Evolutionary conservation across 2,113 vertebrate genomes (phyloP).

Genomic region (Campylorhamphus procurvoides): DNA sequence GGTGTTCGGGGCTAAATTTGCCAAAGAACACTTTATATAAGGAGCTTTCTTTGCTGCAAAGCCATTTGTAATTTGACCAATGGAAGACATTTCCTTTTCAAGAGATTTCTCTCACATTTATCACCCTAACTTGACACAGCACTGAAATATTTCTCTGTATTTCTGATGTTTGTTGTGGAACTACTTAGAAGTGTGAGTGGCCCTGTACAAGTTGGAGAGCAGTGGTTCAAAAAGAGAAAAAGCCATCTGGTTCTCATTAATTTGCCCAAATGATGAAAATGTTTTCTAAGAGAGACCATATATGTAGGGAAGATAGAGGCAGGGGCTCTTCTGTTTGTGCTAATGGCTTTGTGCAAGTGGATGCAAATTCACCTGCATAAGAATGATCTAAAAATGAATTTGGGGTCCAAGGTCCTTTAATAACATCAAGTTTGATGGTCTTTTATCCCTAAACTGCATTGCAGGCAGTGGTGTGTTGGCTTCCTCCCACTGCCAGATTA

Average conservation of each 20-base stretch:
- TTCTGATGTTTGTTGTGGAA: background rate
- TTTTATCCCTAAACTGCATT: background rate
- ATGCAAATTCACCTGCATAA: conserved; percentile 1
- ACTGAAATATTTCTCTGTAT: background rate
- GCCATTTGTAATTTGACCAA: background rate
- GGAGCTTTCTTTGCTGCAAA: background rate
- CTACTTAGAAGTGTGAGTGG: background rate
- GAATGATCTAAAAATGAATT: background rate
- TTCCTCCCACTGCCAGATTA: background rate
- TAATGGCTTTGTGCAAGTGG: background rate
- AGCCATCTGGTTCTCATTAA: conserved; percentile 14
- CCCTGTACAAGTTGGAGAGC: background rate
- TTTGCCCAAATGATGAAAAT: conserved; percentile 14
- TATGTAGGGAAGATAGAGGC: background rate
- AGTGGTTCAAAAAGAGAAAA: background rate
- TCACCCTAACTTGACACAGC: background rate
- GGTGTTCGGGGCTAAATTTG: background rate
- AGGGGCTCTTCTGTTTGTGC: background rate
- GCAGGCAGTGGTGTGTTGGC: rapidly evolving
- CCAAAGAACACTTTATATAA: background rate
- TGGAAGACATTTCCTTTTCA: background rate
- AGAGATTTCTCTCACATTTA: background rate
- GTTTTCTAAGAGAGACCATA: background rate
- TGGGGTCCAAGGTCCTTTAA: background rate
- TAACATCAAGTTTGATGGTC: background rate